A percentile compares a stretch with the other conserved stretches of the same genome.
Evolutionary conservation across 1,140 invertebrate genomes (phyloP).

Genomic region (Drosophila sulfurigaster): DNA sequence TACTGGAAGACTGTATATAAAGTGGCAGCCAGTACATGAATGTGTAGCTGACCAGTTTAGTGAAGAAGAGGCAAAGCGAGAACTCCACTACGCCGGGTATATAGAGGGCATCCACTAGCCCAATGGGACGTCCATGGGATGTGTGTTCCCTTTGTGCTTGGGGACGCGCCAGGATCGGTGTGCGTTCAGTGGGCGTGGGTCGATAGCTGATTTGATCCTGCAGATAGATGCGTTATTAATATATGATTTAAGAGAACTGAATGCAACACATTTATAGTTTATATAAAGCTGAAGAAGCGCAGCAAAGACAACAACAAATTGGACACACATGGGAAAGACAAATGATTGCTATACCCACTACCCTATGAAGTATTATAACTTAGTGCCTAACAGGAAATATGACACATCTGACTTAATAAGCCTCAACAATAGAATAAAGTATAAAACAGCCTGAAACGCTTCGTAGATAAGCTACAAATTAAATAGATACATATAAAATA

Average conservation of each 20-base stretch:
- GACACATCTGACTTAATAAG: no score
- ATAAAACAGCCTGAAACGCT: no score
- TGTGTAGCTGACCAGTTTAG: constrained; percentile 98
- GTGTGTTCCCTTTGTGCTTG: constrained; percentile 85
- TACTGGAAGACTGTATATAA: constrained; percentile 94
- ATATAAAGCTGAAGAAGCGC: background rate
- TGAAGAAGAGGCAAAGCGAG: constrained; percentile 97
- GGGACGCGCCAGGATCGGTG: constrained; percentile 77
- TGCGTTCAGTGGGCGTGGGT: constrained; percentile 81
- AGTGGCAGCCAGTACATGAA: constrained; percentile 98
- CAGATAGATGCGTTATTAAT: background rate
- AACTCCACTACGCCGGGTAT: constrained; percentile 98
- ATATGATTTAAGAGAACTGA: background rate
- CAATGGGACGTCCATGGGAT: constrained; percentile 87
- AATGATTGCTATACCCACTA: background rate
- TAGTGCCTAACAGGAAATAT: no score
- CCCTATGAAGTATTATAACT: no score
- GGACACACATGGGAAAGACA: constrained; percentile 30
- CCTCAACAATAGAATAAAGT: no score
- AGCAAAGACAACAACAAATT: background rate
- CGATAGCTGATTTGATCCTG: constrained; percentile 85
- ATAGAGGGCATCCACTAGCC: constrained; percentile 90
- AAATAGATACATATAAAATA: no score
- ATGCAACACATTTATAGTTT: background rate
- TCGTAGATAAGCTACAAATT: no score